Conservation (phyloP, 2,797 vertebrate species). For the Crenuchus spilurus region DNA sequence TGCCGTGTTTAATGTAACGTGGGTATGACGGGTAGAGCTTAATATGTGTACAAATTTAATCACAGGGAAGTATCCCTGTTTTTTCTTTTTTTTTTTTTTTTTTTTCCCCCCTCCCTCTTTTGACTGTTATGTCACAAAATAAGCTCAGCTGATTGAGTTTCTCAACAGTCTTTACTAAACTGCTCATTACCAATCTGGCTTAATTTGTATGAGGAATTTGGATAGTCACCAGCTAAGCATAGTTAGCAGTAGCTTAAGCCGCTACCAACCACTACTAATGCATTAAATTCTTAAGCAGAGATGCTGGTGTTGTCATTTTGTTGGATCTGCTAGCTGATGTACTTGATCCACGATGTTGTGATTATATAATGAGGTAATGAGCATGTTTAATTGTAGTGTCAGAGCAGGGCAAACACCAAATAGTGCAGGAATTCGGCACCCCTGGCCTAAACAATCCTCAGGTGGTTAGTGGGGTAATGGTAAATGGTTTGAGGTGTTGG, state of each 20-base stretch:
- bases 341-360: not conserved
- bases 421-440: too few species aligned
- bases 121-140: not conserved
- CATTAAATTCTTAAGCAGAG: not conserved
- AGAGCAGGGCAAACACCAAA: too few species aligned
- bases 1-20: too few species aligned
- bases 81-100: not conserved
- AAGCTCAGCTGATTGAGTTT: not conserved
- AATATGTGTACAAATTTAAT: too few species aligned
- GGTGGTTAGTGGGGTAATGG: too few species aligned
- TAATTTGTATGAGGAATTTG: not conserved
- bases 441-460: too few species aligned
- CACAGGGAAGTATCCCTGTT: not conserved
- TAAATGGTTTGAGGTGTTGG: too few species aligned
- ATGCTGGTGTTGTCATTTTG: not conserved
- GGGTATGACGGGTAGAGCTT: too few species aligned
- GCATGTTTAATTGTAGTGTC: too few species aligned
- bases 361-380: too few species aligned
- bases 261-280: conserved; percentile 6
- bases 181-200: not conserved
- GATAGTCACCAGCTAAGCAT: not conserved
- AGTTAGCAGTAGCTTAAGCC: not conserved
- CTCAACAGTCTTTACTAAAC: conserved; percentile 3
- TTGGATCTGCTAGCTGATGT: not conserved
- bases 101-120: not conserved